Base-by-base conservation (phyloP, 2,888 invertebrate genomes). In the Drosophila cognata region DNA sequence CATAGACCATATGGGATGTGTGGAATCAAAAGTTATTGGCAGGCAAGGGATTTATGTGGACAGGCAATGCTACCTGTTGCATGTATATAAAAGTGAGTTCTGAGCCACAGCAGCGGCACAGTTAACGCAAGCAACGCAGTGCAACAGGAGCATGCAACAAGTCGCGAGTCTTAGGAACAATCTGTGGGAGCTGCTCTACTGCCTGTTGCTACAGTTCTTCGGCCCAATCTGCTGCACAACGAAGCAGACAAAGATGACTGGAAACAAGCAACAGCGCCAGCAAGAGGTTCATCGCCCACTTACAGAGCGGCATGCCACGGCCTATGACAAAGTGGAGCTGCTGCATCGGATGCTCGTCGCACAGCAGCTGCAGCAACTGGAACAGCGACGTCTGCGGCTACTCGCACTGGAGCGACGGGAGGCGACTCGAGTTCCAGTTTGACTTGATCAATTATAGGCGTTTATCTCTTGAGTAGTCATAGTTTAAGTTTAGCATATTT, bases 331-430 rank as follows among this genome's bases (percentile, higher is more conserved):
- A 43, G 67, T 88, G 67, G 77, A 79, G 55, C 61, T 87, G 41
- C 66, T 83, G 59, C 88, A 88, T 61, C 82, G 77, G 2, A 67
- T 83, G 53, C 67, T 88, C n/a, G 82, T 83, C 33, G 68, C 58
- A 31, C 82, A 83, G 16, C 88, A 82, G 33, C 36, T 88, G 66
- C 59, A 79, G 53, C 82, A 83, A 1, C 33, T 88, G 57, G 63
- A 84, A 52, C 73, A 66, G 63, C 82, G 85, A 21, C 73, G 88
- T 38, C 67, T 69, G 35, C 31, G 84, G n/a, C 71, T 52, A 52
- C 56, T 84, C 31, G 79, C 67, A 10, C 25, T 73, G n/a, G 71
- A 58, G 0, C 52, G 63, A 13, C 43, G 50, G 31, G 46, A 46
- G 46, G 46, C 64, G 62, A 28, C 64, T 65, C 48, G 35, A 77